These are phyloP conservation scores for Channa maculata DNA, from an alignment of 2,113 vertebrate genomes.

Conservation along the genomic window DNA sequence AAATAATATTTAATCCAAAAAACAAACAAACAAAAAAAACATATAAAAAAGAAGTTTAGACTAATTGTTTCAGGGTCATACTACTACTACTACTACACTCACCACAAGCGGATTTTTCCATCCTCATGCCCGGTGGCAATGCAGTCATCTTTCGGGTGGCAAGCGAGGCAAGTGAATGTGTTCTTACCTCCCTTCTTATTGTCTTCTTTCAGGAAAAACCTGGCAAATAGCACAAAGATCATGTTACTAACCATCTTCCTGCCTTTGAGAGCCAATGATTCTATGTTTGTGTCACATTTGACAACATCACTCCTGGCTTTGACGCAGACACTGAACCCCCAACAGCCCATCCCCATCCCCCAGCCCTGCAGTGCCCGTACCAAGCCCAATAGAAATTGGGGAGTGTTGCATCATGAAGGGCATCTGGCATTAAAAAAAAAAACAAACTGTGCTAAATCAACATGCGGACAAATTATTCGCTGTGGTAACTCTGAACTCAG, in stretches of 20 bases:
- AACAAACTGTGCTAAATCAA: no score
- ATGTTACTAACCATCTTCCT: neutral
- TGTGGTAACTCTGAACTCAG: no score
- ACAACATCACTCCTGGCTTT: neutral
- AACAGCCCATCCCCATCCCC: no score
- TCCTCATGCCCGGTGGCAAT: slow-evolving; percentile 94
- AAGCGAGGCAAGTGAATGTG: slow-evolving; percentile 87
- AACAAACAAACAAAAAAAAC: neutral
- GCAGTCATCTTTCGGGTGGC: slow-evolving; percentile 94
- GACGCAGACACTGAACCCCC: no score
- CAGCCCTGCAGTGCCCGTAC: no score
- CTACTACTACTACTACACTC: slow-evolving; percentile 30
- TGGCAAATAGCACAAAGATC: slow-evolving; percentile 47
- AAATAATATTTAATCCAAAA: neutral
- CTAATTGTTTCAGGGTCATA: neutral
- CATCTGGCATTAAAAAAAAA: no score
- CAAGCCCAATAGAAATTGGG: no score
- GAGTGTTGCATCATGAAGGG: no score
- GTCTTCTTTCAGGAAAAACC: slow-evolving; percentile 85
- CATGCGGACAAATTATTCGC: no score
- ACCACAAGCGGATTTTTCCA: slow-evolving; percentile 96
- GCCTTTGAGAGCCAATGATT: neutral
- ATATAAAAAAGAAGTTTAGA: neutral
- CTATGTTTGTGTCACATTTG: neutral
- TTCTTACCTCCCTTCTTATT: slow-evolving; percentile 86